phyloP scores from a whole-genome alignment of 2,113 vertebrate species.

The Tenrec ecaudatus region DNA sequence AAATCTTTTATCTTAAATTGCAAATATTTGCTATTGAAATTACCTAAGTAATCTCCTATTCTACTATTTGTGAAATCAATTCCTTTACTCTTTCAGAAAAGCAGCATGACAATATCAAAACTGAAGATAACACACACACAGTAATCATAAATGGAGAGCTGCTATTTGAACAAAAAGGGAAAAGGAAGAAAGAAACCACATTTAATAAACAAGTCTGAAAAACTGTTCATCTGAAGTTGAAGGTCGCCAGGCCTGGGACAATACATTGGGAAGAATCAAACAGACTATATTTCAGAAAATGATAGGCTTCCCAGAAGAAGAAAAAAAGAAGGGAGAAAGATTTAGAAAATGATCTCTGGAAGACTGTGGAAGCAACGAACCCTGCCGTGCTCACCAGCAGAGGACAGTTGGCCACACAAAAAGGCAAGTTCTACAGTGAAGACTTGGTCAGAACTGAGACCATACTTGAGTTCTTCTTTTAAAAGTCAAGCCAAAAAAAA shows the following conservation, averaged over 20 bases:
- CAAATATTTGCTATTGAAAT: not conserved
- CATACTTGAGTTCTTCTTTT: not conserved
- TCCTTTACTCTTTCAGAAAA: not conserved
- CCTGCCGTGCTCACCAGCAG: not conserved
- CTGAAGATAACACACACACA: constrained; percentile 27
- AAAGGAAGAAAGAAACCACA: not conserved
- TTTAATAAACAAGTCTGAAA: not conserved
- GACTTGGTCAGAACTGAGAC: not conserved
- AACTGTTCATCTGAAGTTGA: not conserved
- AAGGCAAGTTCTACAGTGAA: not conserved
- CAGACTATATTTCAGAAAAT: not conserved
- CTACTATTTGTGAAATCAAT: constrained; percentile 13
- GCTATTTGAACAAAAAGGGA: not conserved
- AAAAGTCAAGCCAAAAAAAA: not conserved
- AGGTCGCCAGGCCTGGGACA: not conserved
- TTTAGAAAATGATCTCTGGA: not conserved
- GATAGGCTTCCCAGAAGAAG: not conserved
- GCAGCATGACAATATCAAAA: not conserved
- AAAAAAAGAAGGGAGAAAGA: not conserved
- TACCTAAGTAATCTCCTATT: not conserved
- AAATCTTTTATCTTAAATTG: not conserved
- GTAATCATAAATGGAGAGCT: not conserved
- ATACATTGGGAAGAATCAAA: not conserved
- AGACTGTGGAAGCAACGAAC: not conserved
- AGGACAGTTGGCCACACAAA: not conserved